These are phyloP conservation scores for Forbesichthys papilliferus DNA, from an alignment of 2,113 vertebrate genomes.

Conservation along the genomic window DNA sequence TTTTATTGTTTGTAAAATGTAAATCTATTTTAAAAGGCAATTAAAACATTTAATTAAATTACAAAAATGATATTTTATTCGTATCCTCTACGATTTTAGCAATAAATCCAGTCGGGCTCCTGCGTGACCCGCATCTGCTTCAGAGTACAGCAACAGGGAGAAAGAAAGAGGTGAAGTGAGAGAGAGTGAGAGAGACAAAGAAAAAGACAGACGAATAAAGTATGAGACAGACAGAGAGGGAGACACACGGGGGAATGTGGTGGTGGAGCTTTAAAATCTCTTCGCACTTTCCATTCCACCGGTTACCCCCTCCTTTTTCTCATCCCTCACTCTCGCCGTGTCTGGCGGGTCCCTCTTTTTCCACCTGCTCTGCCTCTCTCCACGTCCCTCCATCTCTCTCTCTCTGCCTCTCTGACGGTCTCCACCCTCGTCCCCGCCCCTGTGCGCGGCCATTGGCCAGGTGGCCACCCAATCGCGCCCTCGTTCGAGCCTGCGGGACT, in stretches of 20 bases:
- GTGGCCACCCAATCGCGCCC: constrained; percentile 82
- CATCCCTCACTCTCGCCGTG: constrained; percentile 51
- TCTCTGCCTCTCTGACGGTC: constrained; percentile 57
- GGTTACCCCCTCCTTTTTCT: constrained; percentile 32
- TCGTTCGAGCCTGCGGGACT: constrained; percentile 83
- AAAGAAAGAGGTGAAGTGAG: constrained; percentile 8
- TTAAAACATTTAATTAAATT: no score
- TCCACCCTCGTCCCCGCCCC: constrained; percentile 74
- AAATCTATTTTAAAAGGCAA: no score
- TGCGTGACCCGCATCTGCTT: no score
- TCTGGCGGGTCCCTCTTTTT: constrained; percentile 70
- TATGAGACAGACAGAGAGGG: constrained; percentile 27
- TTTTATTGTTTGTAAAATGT: no score
- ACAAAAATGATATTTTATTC: no score
- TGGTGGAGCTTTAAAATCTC: constrained; percentile 69
- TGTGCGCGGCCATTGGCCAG: constrained; percentile 83
- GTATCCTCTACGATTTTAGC: no score
- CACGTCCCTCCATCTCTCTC: constrained; percentile 63
- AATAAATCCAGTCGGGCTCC: no score
- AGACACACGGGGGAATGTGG: constrained; percentile 41
- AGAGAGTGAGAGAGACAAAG: constrained; percentile 2
- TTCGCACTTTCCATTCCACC: constrained; percentile 43
- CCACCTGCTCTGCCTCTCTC: constrained; percentile 55
- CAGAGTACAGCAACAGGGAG: not conserved
- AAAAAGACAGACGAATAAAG: not conserved